Evolutionary conservation across 1,140 invertebrate genomes (phyloP).

Genomic region (Andrena cerasifolii): DNA sequence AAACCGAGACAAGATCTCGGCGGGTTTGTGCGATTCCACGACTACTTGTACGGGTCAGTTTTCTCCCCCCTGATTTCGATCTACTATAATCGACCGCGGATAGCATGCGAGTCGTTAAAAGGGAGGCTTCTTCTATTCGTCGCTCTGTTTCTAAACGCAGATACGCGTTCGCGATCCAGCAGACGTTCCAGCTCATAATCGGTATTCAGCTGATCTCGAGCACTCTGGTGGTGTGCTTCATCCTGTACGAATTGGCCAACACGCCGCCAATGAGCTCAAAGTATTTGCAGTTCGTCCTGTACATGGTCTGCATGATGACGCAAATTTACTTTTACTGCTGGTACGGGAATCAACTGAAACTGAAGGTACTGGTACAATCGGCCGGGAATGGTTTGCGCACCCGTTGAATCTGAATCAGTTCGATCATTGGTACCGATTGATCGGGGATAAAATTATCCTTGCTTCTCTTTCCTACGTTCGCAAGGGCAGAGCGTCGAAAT

Average conservation of each 20-base stretch:
- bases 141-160: conserved; percentile 8
- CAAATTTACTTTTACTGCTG: conserved; percentile 83
- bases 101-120: too few species aligned
- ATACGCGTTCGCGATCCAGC: conserved; percentile 35
- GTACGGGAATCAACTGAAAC: conserved; percentile 83
- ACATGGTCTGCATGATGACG: conserved; percentile 46
- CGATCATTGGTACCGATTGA: too few species aligned
- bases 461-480: background rate
- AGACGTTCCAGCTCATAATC: conserved; percentile 51
- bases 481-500: conserved; percentile 43
- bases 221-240: conserved; percentile 55
- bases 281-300: conserved; percentile 53
- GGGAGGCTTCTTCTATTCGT: too few species aligned
- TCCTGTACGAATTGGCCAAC: conserved; percentile 43
- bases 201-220: conserved; percentile 51
- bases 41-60: conserved; percentile 63
- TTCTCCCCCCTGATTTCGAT: too few species aligned
- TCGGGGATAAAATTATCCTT: too few species aligned
- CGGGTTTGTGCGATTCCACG: conserved; percentile 55
- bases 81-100: too few species aligned
- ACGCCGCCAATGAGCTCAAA: conserved; percentile 79
- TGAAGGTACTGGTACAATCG: conserved; percentile 40
- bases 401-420: too few species aligned
- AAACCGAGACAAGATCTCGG: background rate
- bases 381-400: too few species aligned